Evolutionary conservation across 92 coral and sea anemone genomes (phyloP).

Genomic region (Epizoanthus ramosus): DNA sequence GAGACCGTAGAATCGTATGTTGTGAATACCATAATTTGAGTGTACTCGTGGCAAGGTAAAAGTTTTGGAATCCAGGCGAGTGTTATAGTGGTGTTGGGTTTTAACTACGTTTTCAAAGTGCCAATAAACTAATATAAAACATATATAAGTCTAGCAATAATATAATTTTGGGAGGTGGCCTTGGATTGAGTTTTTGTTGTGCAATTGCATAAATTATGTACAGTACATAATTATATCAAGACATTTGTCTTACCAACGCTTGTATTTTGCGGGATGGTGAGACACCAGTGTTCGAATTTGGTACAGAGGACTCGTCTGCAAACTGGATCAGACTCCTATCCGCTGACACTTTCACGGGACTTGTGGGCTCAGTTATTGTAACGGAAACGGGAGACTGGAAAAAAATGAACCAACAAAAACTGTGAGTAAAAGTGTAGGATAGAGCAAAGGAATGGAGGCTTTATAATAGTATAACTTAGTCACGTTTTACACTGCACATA

Average conservation of each 20-base stretch:
- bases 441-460: not conserved
- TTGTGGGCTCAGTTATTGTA: constrained; percentile 33
- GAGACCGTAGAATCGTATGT: too few relatives aligned
- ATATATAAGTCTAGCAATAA: not conserved
- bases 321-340: constrained; percentile 50
- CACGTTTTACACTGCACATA: too few relatives aligned
- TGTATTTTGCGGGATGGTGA: constrained; percentile 49
- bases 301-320: constrained; percentile 49
- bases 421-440: not conserved
- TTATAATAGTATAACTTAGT: too few relatives aligned
- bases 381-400: constrained; percentile 30
- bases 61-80: too few relatives aligned
- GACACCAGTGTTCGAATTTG: constrained; percentile 32
- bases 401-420: not conserved
- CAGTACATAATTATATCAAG: not conserved
- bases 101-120: too few relatives aligned
- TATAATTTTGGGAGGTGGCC: too few relatives aligned
- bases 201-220: too few relatives aligned
- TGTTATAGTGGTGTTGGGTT: too few relatives aligned
- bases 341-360: constrained; percentile 4
- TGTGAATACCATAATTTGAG: too few relatives aligned
- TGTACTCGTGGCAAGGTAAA: too few relatives aligned
- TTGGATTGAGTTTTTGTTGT: too few relatives aligned
- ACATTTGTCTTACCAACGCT: constrained; percentile 66
- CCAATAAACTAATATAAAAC: too few relatives aligned